phyloP scores from a whole-genome alignment of 2,113 vertebrate genomes.

The Strix uralensis region DNA sequence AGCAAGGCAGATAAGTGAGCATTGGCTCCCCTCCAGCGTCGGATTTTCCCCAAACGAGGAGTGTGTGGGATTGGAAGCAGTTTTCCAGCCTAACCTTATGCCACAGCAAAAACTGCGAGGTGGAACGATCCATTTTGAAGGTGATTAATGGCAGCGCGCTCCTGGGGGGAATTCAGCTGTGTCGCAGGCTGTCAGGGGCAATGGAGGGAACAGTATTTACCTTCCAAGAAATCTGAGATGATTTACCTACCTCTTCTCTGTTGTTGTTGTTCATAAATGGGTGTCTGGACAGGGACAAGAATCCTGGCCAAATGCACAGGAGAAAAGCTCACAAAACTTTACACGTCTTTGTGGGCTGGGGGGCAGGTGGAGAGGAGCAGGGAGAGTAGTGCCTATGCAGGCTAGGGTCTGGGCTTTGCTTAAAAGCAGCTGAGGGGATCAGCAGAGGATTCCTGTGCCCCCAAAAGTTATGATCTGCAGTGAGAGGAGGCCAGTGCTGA shows the following conservation, averaged over 20 bases:
- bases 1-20: neutral
- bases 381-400: neutral
- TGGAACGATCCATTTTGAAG: slow-evolving; percentile 30
- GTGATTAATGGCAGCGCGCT: slow-evolving; percentile 48
- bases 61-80: neutral
- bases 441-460: neutral
- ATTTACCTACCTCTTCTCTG: neutral
- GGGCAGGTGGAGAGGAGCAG: neutral
- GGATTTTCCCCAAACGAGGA: neutral
- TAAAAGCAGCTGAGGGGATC: neutral
- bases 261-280: neutral
- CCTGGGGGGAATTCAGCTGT: slow-evolving; percentile 33
- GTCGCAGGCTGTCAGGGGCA: slow-evolving; percentile 11
- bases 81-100: neutral
- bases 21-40: neutral
- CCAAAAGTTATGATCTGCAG: neutral
- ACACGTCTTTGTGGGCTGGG: neutral
- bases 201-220: slow-evolving; percentile 51
- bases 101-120: neutral
- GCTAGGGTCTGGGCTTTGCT: neutral
- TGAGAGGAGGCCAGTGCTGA: neutral
- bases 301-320: rapidly evolving
- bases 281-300: neutral
- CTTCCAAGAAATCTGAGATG: neutral
- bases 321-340: neutral